These are phyloP conservation scores for Myrmecobius fasciatus DNA, from an alignment of 2,113 vertebrate genomes.

Conservation along the genomic window DNA sequence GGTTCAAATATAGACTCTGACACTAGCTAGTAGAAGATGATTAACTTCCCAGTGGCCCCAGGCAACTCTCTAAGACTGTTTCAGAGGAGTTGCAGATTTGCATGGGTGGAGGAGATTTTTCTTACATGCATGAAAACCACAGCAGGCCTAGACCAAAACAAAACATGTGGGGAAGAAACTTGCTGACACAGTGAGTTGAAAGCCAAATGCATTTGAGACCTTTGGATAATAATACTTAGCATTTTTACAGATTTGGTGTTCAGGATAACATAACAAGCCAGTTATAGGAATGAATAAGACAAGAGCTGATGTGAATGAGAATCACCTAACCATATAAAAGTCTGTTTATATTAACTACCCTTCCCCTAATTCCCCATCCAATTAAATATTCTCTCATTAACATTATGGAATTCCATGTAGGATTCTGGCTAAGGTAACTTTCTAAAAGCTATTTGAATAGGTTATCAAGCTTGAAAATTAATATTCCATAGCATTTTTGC, in stretches of 20 bases:
- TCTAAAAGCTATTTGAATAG: background rate
- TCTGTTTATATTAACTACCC: background rate
- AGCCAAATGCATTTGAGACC: background rate
- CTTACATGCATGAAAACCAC: conserved; percentile 1
- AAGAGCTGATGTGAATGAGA: background rate
- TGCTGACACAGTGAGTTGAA: background rate
- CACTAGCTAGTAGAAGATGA: background rate
- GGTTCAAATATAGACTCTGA: background rate
- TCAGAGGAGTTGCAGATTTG: background rate
- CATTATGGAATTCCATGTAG: background rate
- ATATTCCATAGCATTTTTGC: background rate
- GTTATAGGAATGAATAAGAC: background rate
- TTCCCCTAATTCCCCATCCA: background rate
- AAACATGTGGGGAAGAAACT: background rate
- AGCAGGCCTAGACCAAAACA: conserved; percentile 1
- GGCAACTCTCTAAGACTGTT: background rate
- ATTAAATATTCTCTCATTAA: background rate
- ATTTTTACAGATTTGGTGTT: background rate
- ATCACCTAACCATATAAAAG: background rate
- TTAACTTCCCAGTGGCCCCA: background rate
- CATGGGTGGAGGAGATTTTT: conserved; percentile 1
- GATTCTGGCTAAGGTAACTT: background rate
- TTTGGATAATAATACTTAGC: background rate
- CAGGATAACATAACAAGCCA: background rate
- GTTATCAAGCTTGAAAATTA: background rate